Evolutionary conservation across 2,888 invertebrate species (phyloP), one percentile per base, ranked within the genome.

Genomic region (Limnephilus marmoratus): DNA sequence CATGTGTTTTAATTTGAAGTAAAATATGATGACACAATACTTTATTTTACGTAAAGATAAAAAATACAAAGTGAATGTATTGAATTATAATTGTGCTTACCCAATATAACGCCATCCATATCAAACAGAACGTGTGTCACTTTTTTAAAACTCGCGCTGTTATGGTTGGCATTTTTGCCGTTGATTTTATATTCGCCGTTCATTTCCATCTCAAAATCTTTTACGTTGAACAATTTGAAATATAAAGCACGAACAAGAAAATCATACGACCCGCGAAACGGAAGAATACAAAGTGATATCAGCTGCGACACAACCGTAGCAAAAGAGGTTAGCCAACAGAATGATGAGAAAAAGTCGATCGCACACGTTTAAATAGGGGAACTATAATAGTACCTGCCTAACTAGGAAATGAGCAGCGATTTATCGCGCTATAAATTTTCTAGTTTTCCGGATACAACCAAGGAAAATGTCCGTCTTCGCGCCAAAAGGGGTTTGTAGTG

Each of bases 121-220:
- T 95, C 95, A 91, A 95, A 97, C 94, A 97, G 96, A 85, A 97
- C 97, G 94, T 97, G 97, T 49, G 97, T 96, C 15, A 97, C 96
- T 91, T 95, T 95, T 93, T 94, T 95, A 91, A 95, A 95, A 81
- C 82, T 81, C 9, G 81, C 11, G 53, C 37, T 90, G 31, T 9
- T 12, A 37, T 85, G n/a, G 34, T 31, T 34, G 34, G 85, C 89
- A 68, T 82, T 87, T 15, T 37, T 81, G 86, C 85, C 68, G 68
- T 68, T 68, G 68, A 68, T 68, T 68, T 68, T 68, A 68, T 24
- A 37, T 37, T 53, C 45, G 49, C 82, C 87, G 81, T 90, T 90
- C 37, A 88, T 34, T 90, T 92, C 85, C 81, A 90, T 86, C 34
- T 34, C 49, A 41, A 53, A 24, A 68, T 68, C 68, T 68, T 68